These are phyloP conservation scores for Fratercula arctica DNA, from an alignment of 2,797 vertebrate species.

Conservation along the genomic window DNA sequence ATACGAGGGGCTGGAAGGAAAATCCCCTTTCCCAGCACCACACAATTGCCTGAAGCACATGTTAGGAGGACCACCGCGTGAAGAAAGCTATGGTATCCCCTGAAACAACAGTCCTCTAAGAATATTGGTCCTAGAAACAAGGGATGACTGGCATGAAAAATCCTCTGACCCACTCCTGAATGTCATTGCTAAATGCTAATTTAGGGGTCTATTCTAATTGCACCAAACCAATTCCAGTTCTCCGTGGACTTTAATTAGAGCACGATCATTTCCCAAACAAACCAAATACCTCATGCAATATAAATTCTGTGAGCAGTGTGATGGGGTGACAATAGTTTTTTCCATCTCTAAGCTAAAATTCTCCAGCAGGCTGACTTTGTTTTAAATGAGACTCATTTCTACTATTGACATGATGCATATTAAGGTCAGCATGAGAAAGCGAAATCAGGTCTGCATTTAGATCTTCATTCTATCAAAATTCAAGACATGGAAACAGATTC, in stretches of 20 bases:
- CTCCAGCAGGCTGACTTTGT: not conserved
- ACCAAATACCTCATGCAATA: not conserved
- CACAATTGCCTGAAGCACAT: fast-evolving
- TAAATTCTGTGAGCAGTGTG: not conserved
- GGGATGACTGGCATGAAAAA: not conserved
- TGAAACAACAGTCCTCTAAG: not conserved
- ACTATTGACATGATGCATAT: not conserved
- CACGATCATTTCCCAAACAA: not conserved
- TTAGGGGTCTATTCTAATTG: not conserved
- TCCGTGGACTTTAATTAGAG: not conserved
- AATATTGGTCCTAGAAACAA: not conserved
- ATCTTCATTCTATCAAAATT: not conserved
- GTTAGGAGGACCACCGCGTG: fast-evolving
- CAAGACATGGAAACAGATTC: not conserved
- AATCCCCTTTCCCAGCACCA: not conserved
- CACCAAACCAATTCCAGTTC: not conserved
- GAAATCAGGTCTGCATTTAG: not conserved
- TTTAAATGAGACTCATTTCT: not conserved
- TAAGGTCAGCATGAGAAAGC: not conserved
- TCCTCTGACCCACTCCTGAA: not conserved
- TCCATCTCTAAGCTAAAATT: not conserved
- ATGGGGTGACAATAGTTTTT: not conserved
- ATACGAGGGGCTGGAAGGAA: not conserved
- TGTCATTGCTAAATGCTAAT: not conserved
- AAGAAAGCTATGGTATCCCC: not conserved